Conservation (phyloP, 1,140 invertebrate genomes). For the Pseudobourletiella spinata region DNA sequence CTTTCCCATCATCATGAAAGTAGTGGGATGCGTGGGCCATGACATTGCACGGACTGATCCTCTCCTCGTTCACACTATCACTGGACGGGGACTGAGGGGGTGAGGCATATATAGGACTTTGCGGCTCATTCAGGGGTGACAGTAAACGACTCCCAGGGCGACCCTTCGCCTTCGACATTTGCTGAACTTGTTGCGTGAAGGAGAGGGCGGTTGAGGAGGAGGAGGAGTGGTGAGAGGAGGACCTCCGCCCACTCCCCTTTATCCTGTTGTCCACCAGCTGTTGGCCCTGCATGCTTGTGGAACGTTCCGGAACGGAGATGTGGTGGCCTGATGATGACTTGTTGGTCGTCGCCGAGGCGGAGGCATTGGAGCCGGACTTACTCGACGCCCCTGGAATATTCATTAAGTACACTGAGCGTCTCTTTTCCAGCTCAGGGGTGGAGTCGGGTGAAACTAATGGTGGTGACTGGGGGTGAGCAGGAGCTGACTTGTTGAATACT, state of each 20-base stretch:
- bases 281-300: neutral
- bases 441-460: slow-evolving; percentile 54
- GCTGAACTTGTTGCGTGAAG: slow-evolving; percentile 68
- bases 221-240: no score
- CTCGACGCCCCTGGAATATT: neutral
- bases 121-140: slow-evolving; percentile 51
- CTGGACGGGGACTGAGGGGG: slow-evolving; percentile 72
- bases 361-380: slow-evolving; percentile 36
- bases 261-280: slow-evolving; percentile 41
- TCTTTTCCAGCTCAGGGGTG: slow-evolving; percentile 48
- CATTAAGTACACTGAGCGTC: slow-evolving; percentile 58
- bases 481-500: slow-evolving; percentile 34
- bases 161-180: slow-evolving; percentile 42
- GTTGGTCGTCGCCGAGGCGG: no score
- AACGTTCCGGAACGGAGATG: no score
- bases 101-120: slow-evolving; percentile 71
- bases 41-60: slow-evolving; percentile 23
- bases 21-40: slow-evolving; percentile 5
- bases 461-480: slow-evolving; percentile 36
- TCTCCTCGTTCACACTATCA: slow-evolving; percentile 43
- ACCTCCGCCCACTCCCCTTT: no score
- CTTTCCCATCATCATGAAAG: slow-evolving; percentile 30
- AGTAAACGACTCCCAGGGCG: slow-evolving; percentile 28
- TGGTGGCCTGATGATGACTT: no score
- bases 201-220: slow-evolving; percentile 47